phyloP scores from a whole-genome alignment of 2,113 vertebrate species.

The Acanthisitta chloris region DNA sequence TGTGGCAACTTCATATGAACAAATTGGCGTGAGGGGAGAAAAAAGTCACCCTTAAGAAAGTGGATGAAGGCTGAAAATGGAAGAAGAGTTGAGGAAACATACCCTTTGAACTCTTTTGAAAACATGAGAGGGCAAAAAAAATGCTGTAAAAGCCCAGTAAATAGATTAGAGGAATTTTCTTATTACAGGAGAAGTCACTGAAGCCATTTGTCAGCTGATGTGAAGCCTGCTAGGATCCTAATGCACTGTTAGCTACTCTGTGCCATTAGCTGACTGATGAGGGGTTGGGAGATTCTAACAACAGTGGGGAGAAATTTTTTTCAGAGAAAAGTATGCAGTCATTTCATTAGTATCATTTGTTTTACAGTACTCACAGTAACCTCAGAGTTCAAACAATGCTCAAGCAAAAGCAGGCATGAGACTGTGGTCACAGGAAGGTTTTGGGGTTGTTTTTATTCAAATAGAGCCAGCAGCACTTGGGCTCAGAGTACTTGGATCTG shows the following conservation, averaged over 20 bases:
- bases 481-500: background rate
- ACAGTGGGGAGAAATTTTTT: background rate
- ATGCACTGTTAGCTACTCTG: background rate
- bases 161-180: background rate
- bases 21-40: background rate
- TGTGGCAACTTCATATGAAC: background rate
- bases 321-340: background rate
- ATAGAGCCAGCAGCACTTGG: background rate
- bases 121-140: background rate
- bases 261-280: background rate
- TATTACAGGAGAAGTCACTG: background rate
- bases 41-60: background rate
- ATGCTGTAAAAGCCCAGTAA: background rate
- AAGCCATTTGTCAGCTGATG: background rate
- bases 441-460: conserved; percentile 38
- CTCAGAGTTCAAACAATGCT: background rate
- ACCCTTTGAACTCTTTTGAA: background rate
- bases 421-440: conserved; percentile 24
- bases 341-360: background rate
- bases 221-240: background rate
- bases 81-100: background rate
- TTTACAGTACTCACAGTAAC: background rate
- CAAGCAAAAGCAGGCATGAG: background rate
- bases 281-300: background rate
- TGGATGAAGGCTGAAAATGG: background rate